Base-by-base conservation (phyloP, 2,113 vertebrate genomes). In the Capra hircus region DNA sequence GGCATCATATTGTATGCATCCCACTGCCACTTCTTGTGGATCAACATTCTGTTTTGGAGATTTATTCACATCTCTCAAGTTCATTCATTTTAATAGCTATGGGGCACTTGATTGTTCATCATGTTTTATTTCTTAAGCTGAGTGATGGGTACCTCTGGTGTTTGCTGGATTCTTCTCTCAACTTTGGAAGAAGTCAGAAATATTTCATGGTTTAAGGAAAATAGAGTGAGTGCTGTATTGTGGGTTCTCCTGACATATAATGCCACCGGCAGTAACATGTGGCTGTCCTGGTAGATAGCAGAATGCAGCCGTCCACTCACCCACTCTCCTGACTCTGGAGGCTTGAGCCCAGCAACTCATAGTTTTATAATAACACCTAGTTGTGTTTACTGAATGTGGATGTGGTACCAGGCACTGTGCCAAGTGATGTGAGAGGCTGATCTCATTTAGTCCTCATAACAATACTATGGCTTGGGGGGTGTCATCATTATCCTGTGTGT, bases 91-190 rank as follows among this genome's bases (percentile, higher is more conserved):
- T 64, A 83, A 89, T 62, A 85, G 50, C 43, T 57, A 5, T 25
- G 2, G 4, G 60, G 91, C 30, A 71, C 40, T 89, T 93, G 67
- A 48, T 19, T 13, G 59, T 59, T 88, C 40, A 17, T 17, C n/a
- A 57, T 43, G 52, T 67, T 92, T 90, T 96, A 40, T 88, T 87
- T 92, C 90, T 95, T 62, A 48, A 96, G 57, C 81, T 60, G 92
- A 92, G 30, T 7, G 12, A 64, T 23, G 78, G 30, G 60, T 74
- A 45, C 27, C 80, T 90, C n/a, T 10, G 57, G 50, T 43, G 45
- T 53, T 52, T 40, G 19, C 48, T n/a, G 14, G 23, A 10, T 43
- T 85, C 43, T 91, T 91, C 91, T 74, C 91, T 71, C 81, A 93
- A 62, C 91, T 82, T 88, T 78, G 15, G 7, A 55, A 30, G 71